These are phyloP conservation scores for Apamea crenata DNA, from an alignment of 2,888 invertebrate species.

Conservation along the genomic window DNA sequence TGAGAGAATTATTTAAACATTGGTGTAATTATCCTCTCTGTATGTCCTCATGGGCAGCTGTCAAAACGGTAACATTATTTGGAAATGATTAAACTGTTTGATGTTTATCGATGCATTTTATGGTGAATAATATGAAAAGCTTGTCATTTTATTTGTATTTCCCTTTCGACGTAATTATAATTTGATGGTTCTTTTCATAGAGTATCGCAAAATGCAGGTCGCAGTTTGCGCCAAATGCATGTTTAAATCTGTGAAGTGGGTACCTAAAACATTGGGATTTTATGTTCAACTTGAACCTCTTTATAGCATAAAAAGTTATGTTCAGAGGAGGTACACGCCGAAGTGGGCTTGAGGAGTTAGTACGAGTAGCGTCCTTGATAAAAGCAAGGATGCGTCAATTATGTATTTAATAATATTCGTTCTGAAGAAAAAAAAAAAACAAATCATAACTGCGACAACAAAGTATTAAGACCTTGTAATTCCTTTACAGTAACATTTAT, in stretches of 20 bases:
- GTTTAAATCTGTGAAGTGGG: background rate
- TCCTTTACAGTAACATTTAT: conserved; percentile 63
- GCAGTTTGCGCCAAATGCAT: background rate
- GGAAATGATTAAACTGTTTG: conserved; percentile 34
- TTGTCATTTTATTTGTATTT: conserved; percentile 8
- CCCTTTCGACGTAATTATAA: background rate
- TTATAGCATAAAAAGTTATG: background rate
- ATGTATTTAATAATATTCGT: background rate
- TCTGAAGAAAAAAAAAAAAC: background rate
- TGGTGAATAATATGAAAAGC: conserved; percentile 8
- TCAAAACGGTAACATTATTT: conserved; percentile 41
- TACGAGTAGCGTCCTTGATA: background rate
- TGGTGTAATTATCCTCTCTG: conserved; percentile 35
- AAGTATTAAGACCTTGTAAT: conserved; percentile 60
- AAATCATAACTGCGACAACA: conserved; percentile 28
- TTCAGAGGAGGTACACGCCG: no score
- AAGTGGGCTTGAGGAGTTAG: background rate
- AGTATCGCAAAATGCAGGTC: background rate
- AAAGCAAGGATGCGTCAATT: background rate
- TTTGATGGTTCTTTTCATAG: background rate
- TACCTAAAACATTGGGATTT: background rate
- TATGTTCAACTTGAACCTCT: background rate
- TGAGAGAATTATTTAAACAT: conserved; percentile 31
- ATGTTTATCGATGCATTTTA: conserved; percentile 34
- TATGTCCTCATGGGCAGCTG: conserved; percentile 18